Evolutionary conservation across 2,888 invertebrate species (phyloP).

Genomic region (Baccha elongata): DNA sequence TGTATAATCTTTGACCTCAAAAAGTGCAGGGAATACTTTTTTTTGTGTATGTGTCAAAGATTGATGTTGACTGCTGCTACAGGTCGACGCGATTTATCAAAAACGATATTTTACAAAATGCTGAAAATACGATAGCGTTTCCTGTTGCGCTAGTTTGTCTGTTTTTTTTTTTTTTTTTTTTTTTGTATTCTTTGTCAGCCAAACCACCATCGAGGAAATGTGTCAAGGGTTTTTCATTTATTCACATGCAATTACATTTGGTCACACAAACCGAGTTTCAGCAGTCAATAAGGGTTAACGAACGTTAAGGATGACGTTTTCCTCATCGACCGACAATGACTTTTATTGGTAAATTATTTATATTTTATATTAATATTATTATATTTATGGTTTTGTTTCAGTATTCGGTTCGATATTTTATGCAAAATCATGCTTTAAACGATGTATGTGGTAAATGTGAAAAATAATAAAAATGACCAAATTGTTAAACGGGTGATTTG

Average conservation of each 20-base stretch:
- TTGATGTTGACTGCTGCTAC: conserved; percentile 56
- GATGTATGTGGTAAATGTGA: no score
- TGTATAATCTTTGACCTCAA: conserved; percentile 56
- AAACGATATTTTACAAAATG: conserved; percentile 35
- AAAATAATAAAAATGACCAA: no score
- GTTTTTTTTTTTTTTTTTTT: not conserved
- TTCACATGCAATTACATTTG: conserved; percentile 19
- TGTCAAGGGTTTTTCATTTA: conserved; percentile 55
- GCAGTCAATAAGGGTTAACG: conserved; percentile 13
- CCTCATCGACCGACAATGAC: not conserved
- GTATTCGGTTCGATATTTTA: no score
- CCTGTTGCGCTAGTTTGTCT: conserved; percentile 3
- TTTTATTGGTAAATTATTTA: conserved; percentile 1
- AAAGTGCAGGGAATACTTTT: conserved; percentile 44
- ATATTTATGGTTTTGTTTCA: no score
- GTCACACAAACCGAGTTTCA: not conserved
- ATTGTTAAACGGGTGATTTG: no score
- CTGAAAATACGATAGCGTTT: conserved; percentile 19
- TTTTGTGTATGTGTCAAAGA: conserved; percentile 32
- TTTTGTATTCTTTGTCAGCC: not conserved
- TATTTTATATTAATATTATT: not conserved
- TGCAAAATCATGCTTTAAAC: no score
- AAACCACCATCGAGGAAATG: conserved; percentile 17
- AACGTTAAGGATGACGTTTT: not conserved
- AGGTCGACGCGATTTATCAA: conserved; percentile 39